Percentiles rank a stretch among this genome's conserved stretches.
Conservation (phyloP, 2,888 invertebrate species). For the Hirtodrosophila alboralis region DNA sequence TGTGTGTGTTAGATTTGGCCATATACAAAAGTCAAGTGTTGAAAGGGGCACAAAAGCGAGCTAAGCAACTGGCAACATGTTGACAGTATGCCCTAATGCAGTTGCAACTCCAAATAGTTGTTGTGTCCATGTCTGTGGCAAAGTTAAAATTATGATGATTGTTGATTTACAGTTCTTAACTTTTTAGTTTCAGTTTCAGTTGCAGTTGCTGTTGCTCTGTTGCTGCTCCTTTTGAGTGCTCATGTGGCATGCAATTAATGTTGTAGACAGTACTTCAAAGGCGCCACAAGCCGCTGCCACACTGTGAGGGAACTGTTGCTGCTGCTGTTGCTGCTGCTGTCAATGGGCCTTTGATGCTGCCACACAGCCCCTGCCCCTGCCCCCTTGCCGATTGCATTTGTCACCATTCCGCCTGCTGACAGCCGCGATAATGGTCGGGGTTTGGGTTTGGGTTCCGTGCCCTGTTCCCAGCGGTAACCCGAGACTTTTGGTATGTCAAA, state of each 20-base stretch:
- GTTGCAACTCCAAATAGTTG: constrained; percentile 5
- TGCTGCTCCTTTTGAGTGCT: constrained; percentile 51
- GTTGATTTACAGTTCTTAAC: constrained; percentile 72
- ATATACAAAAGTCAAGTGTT: constrained; percentile 66
- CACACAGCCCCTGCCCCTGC: constrained; percentile 9
- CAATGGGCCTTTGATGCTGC: constrained; percentile 76
- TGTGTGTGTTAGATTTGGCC: constrained; percentile 46
- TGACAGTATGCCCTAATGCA: constrained; percentile 43
- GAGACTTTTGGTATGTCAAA: constrained; percentile 71
- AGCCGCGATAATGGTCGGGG: constrained; percentile 61
- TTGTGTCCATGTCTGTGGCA: constrained; percentile 22
- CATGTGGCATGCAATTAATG: constrained; percentile 72
- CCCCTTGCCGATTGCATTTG: constrained; percentile 33
- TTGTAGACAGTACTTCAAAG: constrained; percentile 70
- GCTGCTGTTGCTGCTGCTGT: constrained; percentile 37
- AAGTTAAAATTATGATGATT: constrained; percentile 77
- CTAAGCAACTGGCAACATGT: constrained; percentile 58
- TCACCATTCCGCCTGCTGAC: constrained; percentile 45
- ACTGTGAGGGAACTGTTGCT: neutral
- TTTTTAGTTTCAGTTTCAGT: constrained; percentile 36
- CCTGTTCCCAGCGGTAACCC: constrained; percentile 66
- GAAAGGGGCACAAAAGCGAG: constrained; percentile 41
- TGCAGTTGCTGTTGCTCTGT: constrained; percentile 26
- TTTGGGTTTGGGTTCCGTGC: constrained; percentile 3
- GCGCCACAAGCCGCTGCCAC: constrained; percentile 60